These are phyloP conservation scores for Sebastes diaconus DNA, from an alignment of 2,797 vertebrate genomes.

Conservation along the genomic window DNA sequence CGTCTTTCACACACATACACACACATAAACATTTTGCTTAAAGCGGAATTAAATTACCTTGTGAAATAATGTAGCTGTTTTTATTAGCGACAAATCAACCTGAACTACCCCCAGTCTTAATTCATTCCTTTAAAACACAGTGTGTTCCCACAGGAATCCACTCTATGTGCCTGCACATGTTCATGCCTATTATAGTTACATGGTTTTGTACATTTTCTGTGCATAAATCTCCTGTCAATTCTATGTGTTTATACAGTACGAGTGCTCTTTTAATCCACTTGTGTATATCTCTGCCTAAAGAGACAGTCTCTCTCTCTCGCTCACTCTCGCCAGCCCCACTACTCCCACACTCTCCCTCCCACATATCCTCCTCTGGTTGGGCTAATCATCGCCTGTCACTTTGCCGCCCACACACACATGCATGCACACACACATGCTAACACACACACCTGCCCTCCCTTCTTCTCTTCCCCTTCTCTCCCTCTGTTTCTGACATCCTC, in stretches of 20 bases:
- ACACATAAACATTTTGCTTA: slow-evolving; percentile 33
- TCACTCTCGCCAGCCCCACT: slow-evolving; percentile 53
- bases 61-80: slow-evolving; percentile 45
- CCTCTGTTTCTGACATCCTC: slow-evolving; percentile 34
- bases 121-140: slow-evolving; percentile 7
- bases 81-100: slow-evolving; percentile 27
- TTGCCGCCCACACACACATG: slow-evolving; percentile 69
- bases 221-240: slow-evolving; percentile 26
- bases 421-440: slow-evolving; percentile 38
- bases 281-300: slow-evolving; percentile 64
- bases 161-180: neutral
- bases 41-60: slow-evolving; percentile 42
- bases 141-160: slow-evolving; percentile 16
- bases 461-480: slow-evolving; percentile 18
- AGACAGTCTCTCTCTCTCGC: slow-evolving; percentile 27
- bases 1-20: slow-evolving; percentile 10
- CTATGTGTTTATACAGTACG: slow-evolving; percentile 43
- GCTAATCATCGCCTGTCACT: slow-evolving; percentile 85
- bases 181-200: slow-evolving; percentile 3
- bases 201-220: slow-evolving; percentile 29
- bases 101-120: neutral
- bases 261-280: slow-evolving; percentile 68
- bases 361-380: slow-evolving; percentile 80
- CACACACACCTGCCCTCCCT: slow-evolving; percentile 56
- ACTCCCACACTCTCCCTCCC: slow-evolving; percentile 77